Evolutionary conservation across 2,888 invertebrate species (phyloP).

Genomic region (Malthinus flaveolus): DNA sequence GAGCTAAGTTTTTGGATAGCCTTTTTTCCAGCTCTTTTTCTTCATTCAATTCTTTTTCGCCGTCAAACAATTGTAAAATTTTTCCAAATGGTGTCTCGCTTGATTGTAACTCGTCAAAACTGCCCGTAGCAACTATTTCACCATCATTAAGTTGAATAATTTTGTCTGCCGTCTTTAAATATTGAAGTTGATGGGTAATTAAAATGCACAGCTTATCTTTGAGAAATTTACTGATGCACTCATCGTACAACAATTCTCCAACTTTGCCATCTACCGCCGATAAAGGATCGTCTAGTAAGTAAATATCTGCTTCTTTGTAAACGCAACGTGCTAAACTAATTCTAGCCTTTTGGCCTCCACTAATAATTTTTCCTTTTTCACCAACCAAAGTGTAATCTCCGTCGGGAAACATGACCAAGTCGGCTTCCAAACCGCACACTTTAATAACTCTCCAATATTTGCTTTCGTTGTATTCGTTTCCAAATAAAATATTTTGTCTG

Average conservation of each 20-base stretch:
- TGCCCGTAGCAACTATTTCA: slow-evolving; percentile 61
- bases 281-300: slow-evolving; percentile 72
- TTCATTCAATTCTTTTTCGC: slow-evolving; percentile 42
- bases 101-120: slow-evolving; percentile 70
- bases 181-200: slow-evolving; percentile 74
- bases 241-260: slow-evolving; percentile 71
- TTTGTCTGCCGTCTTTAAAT: slow-evolving; percentile 48
- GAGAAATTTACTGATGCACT: slow-evolving; percentile 67
- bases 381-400: slow-evolving; percentile 81
- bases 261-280: slow-evolving; percentile 82
- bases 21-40: background rate
- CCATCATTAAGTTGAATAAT: slow-evolving; percentile 55
- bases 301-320: slow-evolving; percentile 60
- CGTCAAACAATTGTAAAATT: slow-evolving; percentile 33
- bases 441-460: slow-evolving; percentile 65
- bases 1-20: background rate
- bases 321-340: slow-evolving; percentile 78
- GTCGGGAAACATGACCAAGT: slow-evolving; percentile 73
- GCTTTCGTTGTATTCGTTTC: slow-evolving; percentile 62
- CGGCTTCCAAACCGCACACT: slow-evolving; percentile 65
- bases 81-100: slow-evolving; percentile 74
- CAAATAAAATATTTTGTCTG: slow-evolving; percentile 80
- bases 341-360: slow-evolving; percentile 83
- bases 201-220: slow-evolving; percentile 65
- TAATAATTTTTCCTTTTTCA: slow-evolving; percentile 79